Conservation (phyloP, 2,113 vertebrate species). For the Neoarius graeffei region DNA sequence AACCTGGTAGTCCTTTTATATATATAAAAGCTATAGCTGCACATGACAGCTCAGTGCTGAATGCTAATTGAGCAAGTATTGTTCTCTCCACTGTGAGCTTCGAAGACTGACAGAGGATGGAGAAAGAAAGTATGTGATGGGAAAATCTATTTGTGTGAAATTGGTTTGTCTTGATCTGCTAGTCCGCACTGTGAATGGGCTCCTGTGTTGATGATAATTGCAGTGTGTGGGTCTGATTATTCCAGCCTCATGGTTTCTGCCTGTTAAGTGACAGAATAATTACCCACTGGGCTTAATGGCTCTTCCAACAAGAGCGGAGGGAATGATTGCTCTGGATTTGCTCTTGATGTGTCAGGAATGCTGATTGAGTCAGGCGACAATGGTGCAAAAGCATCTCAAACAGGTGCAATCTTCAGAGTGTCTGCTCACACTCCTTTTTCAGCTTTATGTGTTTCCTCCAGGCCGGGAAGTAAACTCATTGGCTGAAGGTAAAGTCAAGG, state of each 20-base stretch:
- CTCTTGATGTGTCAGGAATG: slow-evolving; percentile 67
- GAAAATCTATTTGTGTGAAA: slow-evolving; percentile 53
- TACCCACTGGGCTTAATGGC: slow-evolving; percentile 62
- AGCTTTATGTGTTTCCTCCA: slow-evolving; percentile 59
- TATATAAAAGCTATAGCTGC: background rate
- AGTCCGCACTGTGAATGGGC: slow-evolving; percentile 49
- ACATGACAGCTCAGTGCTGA: slow-evolving; percentile 43
- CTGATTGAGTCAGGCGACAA: slow-evolving; percentile 56
- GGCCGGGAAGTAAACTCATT: slow-evolving; percentile 59
- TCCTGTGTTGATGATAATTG: slow-evolving; percentile 59
- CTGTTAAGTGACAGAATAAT: slow-evolving; percentile 75
- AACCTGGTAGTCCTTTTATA: too few species aligned
- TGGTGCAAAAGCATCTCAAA: slow-evolving; percentile 16
- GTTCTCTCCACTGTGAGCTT: slow-evolving; percentile 28
- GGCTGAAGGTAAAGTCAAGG: slow-evolving; percentile 59
- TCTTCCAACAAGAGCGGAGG: slow-evolving; percentile 50
- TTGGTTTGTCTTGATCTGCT: slow-evolving; percentile 45
- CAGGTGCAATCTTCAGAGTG: slow-evolving; percentile 53
- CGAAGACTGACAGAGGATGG: slow-evolving; percentile 15
- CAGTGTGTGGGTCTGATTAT: slow-evolving; percentile 57
- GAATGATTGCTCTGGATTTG: slow-evolving; percentile 65
- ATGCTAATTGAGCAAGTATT: slow-evolving; percentile 46
- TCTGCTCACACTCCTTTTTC: slow-evolving; percentile 56
- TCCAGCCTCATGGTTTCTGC: slow-evolving; percentile 58
- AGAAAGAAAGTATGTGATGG: slow-evolving; percentile 35